Evolutionary conservation across 2,113 vertebrate species (phyloP), one percentile per base, ranked within the genome.

Genomic region (Corydoras maculifer): DNA sequence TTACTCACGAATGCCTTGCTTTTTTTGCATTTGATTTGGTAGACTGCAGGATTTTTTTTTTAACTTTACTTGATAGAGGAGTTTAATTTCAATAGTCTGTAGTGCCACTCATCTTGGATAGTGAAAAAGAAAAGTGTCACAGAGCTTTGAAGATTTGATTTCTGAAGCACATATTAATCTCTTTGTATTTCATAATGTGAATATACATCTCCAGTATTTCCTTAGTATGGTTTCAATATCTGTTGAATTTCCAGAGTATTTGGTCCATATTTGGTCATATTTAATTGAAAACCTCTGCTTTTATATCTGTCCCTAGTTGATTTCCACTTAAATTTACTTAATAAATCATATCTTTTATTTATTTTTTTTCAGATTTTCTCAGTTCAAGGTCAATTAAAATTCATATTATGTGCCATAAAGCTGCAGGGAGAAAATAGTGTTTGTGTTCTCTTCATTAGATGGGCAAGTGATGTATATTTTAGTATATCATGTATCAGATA

Each of bases 61-160:
- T 54, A 14, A 60, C 13, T 15, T 15, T 62, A 12, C 48, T 67
- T 76, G 68, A 60, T 14, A 58, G 30, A 74, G 66, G 12, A 55
- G 30, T 71, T 32, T 72, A 15, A 68, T 65, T 53, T 13, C 35
- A 35, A 9, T 60, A 29, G 43, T 57, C 60, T 50, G 32, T 69
- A 13, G 18, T 70, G 13, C 31, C 15, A 32, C 31, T 68, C 9
- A 8, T 77, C 76, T 81, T 82, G 81, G 77, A 77, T 82, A 76
- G 70, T 72, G 0, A 18, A 48, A 69, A 59, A 49, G 8, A 25
- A n/a, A 14, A 3, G 12, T 30, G 50, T 74, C 31, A 65, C 64
- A 25, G 11, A 74, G 77, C 78, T 82, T 83, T 83, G 74, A 57
- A 57, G 54, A n/a, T 43, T 57, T 5, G 54, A 15, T n/a, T 13